phyloP scores from a whole-genome alignment of 2,797 vertebrate genomes.

The Sebastiscus tertius region DNA sequence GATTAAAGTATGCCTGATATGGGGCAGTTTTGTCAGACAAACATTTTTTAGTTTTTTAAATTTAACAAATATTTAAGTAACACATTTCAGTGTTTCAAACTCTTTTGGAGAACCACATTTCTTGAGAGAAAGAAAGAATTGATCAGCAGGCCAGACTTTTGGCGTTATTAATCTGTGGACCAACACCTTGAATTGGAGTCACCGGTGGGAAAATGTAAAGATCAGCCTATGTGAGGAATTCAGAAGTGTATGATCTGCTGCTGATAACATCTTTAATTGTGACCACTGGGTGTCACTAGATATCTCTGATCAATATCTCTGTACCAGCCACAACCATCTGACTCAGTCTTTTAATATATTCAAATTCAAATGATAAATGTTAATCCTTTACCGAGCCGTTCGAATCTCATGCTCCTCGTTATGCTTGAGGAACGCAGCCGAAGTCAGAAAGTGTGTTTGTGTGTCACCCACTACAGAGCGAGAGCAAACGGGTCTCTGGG shows the following conservation, averaged over 20 bases:
- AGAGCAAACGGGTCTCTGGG: constrained; percentile 45
- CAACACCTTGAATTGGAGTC: background rate
- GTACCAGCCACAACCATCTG: constrained; percentile 26
- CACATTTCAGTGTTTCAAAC: background rate
- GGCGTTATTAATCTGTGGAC: background rate
- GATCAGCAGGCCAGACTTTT: background rate
- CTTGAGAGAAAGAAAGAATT: background rate
- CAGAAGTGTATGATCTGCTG: background rate
- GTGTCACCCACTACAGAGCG: constrained; percentile 41
- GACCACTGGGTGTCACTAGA: constrained; percentile 81
- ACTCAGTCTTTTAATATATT: constrained; percentile 50
- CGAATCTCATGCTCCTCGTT: constrained; percentile 17
- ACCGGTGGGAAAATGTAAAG: background rate
- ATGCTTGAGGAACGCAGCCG: background rate
- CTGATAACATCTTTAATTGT: constrained; percentile 70
- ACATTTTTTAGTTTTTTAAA: background rate
- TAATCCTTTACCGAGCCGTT: constrained; percentile 28
- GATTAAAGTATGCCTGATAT: background rate
- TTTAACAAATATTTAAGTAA: background rate
- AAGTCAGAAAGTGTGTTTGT: constrained; percentile 47
- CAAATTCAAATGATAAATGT: constrained; percentile 44
- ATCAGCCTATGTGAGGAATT: background rate
- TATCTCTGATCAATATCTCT: constrained; percentile 80
- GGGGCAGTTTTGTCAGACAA: background rate
- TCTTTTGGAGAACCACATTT: background rate